Base-by-base conservation (phyloP, 2,888 invertebrate species). In the Micropterix aruncella region DNA sequence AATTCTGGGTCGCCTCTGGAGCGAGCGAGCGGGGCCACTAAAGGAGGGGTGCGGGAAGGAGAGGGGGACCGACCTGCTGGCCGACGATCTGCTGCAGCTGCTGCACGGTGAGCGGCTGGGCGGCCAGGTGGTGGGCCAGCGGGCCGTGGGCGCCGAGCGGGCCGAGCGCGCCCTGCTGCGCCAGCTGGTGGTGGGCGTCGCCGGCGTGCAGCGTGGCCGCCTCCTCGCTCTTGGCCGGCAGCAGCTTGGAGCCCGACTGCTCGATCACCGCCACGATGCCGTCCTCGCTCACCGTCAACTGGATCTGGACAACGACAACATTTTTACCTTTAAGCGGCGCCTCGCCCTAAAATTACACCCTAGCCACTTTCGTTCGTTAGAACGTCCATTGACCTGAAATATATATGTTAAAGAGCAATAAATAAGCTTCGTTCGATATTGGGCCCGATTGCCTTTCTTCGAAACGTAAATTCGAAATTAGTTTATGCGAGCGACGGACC, bases 31-130 rank as follows among this genome's bases (percentile, higher is more conserved):
- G n/a, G n/a, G n/a, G n/a, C n/a, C n/a, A n/a, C n/a, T n/a, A n/a
- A n/a, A n/a, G n/a, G n/a, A n/a, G n/a, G n/a, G n/a, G n/a, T n/a
- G n/a, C n/a, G n/a, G n/a, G n/a, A n/a, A n/a, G n/a, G n/a, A n/a
- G n/a, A n/a, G n/a, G n/a, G n/a, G n/a, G n/a, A n/a, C 63, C 52
- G 15, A 76, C 79, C 66, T 79, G 78, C 57, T 77, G 77, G 17
- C 76, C 76, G 43, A 74, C 70, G 49, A 72, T 70, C 48, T 75
- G 75, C 51, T 76, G 75, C 53, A 76, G 57, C 54, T 77, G 77
- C 49, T 74, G 73, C 7, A 73, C 72, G 1, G 73, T 73, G 27
- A 74, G 61, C 0, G 67, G 65, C 50, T 73, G 73, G 47, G 70
- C 70, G 0, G 58, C 7, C 5, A 7, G 27, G 12, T 27, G 27